Conservation (phyloP, 2,797 vertebrate genomes). For the Emydoidea blandingii region DNA sequence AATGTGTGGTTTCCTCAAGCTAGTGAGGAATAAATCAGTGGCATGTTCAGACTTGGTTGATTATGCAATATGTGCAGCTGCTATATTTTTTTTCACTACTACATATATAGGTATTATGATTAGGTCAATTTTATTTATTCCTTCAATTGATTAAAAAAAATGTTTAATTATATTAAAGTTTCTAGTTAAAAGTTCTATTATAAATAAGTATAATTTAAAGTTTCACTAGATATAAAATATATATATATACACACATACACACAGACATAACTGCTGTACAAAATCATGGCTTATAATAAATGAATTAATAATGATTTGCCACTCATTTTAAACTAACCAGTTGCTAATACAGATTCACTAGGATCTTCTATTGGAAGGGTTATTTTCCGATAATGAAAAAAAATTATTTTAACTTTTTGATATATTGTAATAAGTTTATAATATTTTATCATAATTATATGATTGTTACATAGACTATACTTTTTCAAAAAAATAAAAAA, state of each 20-base stretch:
- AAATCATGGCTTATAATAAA: not conserved
- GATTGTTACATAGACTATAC: not conserved
- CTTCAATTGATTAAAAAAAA: not conserved
- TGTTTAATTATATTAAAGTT: conserved; percentile 15
- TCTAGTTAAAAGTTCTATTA: not conserved
- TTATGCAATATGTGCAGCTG: conserved; percentile 13
- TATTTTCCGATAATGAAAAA: not conserved
- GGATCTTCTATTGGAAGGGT: not conserved
- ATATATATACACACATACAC: not conserved
- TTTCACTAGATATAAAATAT: not conserved
- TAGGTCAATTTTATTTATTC: not conserved
- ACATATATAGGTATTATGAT: not conserved
- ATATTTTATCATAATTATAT: not conserved
- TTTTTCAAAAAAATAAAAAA: not conserved
- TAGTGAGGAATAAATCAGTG: conserved; percentile 28
- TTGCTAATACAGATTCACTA: not conserved
- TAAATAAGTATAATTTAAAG: conserved; percentile 40
- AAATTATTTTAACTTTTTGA: not conserved
- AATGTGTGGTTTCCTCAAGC: not conserved
- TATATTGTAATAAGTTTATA: not conserved
- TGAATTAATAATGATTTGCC: not conserved
- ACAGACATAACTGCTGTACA: not conserved
- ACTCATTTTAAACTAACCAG: not conserved
- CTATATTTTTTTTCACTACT: conserved; percentile 1
- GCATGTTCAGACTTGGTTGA: not conserved